Base-by-base conservation (phyloP, 2,888 invertebrate genomes). In the Drosophila dives region DNA sequence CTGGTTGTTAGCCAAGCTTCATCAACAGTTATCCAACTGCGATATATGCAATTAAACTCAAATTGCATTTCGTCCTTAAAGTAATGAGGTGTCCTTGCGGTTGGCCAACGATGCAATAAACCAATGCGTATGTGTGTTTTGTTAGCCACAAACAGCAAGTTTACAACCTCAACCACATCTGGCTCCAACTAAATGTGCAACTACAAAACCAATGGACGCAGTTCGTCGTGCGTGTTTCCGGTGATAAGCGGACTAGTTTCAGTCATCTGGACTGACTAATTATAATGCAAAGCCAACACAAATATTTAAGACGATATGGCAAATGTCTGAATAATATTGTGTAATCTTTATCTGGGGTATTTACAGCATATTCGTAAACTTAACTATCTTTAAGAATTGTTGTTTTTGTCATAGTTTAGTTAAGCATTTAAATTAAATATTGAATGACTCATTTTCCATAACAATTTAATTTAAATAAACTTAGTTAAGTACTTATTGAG, bases 141-240 rank as follows among this genome's bases (percentile, higher is more conserved):
- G 70, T 38, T 70, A 72, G 63, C 83, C 85, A 62, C 87, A 85
- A 72, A 60, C 58, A 56, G 62, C 54, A 74, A 83, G 70, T 65
- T 81, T 81, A 62, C 62, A 33, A 60, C 60, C 67, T 56, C 62
- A 81, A 68, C 82, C 83, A 53, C 67, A 72, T 59, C 34, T 45
- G 33, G 62, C 12, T 29, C 26, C 26, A 42, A 69, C 55, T 56
- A 7, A 20, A 51, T 63, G 63, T 51, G 45, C 55, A 29, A 34
- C 73, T 50, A 11, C 66, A 72, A 36, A 29, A 11, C 50, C 53
- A 23, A 20, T 40, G 34, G n/a, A 34, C 6, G 26, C 34, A 34
- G 40, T 23, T 20, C 20, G 29, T 65, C 45, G 40, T 75, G 68
- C 53, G 64, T 69, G 69, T 56, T 64, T 68, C 53, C 64, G 23